phyloP scores from a whole-genome alignment of 64 coral and sea anemone species.

The Dendronephthya gigantea region DNA sequence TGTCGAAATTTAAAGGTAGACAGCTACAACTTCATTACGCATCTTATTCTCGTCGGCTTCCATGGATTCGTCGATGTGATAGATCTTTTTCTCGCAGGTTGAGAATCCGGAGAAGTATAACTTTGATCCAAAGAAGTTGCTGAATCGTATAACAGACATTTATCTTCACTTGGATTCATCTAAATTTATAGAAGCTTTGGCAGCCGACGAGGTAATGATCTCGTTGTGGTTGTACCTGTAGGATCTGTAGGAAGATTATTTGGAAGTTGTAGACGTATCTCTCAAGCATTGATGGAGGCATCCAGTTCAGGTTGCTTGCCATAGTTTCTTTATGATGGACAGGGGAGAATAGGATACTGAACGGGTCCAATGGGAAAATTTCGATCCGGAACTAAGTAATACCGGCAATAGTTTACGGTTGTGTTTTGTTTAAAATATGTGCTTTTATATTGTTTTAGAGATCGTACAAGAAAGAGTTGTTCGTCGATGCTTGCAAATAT shows the following conservation, averaged over 20 bases:
- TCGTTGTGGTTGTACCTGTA: not conserved
- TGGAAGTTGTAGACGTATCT: too few relatives aligned
- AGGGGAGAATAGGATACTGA: not conserved
- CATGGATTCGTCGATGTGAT: not conserved
- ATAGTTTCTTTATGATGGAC: too few relatives aligned
- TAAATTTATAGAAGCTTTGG: conserved; percentile 73
- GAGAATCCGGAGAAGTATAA: conserved; percentile 95
- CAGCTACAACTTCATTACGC: not conserved
- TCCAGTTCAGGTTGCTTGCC: too few relatives aligned
- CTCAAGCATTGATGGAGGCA: too few relatives aligned
- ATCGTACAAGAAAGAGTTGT: conserved; percentile 82
- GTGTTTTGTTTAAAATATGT: too few relatives aligned
- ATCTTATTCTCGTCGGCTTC: not conserved
- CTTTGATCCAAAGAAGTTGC: conserved; percentile 79
- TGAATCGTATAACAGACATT: conserved; percentile 72
- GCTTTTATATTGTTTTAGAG: conserved; percentile 52
- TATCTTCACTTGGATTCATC: conserved; percentile 80
- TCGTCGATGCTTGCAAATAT: conserved; percentile 77
- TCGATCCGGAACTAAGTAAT: too few relatives aligned
- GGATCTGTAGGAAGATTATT: too few relatives aligned
- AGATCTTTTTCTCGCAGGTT: conserved; percentile 38
- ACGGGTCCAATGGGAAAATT: too few relatives aligned
- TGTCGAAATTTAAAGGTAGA: conserved; percentile 84
- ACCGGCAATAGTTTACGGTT: too few relatives aligned
- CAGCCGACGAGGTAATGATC: conserved; percentile 58